Percentiles rank a stretch among this genome's conserved stretches.
Evolutionary conservation across 2,113 vertebrate genomes (phyloP).

Genomic region (Herpetotheres cachinnans): DNA sequence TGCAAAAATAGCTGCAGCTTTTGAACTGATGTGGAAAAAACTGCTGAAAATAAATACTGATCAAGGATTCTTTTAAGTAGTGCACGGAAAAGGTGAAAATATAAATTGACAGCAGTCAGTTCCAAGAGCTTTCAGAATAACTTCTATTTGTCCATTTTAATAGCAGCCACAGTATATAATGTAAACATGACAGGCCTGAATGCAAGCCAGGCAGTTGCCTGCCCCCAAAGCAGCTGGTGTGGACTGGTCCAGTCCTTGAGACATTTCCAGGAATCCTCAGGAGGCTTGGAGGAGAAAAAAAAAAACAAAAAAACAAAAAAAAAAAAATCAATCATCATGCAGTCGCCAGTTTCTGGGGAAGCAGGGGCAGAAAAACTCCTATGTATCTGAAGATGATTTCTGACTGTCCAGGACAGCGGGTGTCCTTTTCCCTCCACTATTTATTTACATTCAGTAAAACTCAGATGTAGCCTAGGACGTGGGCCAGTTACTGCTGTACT

Average conservation of each 20-base stretch:
- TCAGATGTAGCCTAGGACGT: background rate
- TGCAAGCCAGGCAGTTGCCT: background rate
- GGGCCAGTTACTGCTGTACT: constrained; percentile 22
- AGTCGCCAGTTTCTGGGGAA: background rate
- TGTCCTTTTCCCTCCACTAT: constrained; percentile 1
- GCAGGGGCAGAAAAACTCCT: background rate
- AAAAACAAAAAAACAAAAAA: background rate
- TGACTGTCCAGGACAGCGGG: background rate
- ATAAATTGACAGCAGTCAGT: background rate
- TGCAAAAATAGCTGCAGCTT: background rate
- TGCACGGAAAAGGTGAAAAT: background rate
- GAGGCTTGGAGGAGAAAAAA: background rate
- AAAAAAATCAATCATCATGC: background rate
- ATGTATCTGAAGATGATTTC: background rate
- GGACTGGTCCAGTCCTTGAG: background rate
- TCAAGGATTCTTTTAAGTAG: background rate
- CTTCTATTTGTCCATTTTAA: background rate
- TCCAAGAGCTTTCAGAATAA: background rate
- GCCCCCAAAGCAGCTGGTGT: background rate
- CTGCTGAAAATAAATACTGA: background rate
- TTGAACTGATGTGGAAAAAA: background rate
- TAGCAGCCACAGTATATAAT: background rate
- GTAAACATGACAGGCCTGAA: background rate
- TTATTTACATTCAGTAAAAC: background rate
- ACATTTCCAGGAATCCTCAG: background rate